Conservation (phyloP, 2,113 vertebrate species). For the Agelaius phoeniceus region DNA sequence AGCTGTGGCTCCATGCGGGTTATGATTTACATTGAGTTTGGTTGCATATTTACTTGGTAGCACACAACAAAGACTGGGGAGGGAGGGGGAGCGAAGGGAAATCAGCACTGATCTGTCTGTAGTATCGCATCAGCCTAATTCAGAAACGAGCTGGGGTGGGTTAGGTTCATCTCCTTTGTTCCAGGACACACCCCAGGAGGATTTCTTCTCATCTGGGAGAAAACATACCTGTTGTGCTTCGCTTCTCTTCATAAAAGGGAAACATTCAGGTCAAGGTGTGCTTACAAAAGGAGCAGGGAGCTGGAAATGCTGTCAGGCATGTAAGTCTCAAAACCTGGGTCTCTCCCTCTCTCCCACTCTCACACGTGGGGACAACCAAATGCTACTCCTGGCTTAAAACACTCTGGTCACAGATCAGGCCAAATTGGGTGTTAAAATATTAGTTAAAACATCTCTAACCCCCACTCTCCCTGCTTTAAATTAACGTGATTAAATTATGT, state of each 20-base stretch:
- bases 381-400: slow-evolving; percentile 1
- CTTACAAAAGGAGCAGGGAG: neutral
- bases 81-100: neutral
- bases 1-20: slow-evolving; percentile 49
- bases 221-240: slow-evolving; percentile 43
- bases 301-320: neutral
- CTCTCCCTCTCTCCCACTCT: neutral
- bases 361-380: neutral
- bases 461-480: neutral
- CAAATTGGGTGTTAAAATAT: slow-evolving; percentile 59
- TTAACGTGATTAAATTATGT: slow-evolving; percentile 47
- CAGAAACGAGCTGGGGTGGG: neutral
- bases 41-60: slow-evolving; percentile 65
- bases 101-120: slow-evolving; percentile 14
- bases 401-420: slow-evolving; percentile 25
- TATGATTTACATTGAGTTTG: slow-evolving; percentile 61
- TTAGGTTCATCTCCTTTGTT: slow-evolving; percentile 26
- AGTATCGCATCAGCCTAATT: neutral
- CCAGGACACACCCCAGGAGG: slow-evolving; percentile 44
- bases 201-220: slow-evolving; percentile 34
- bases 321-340: neutral
- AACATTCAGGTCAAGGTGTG: slow-evolving; percentile 53
- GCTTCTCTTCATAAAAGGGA: slow-evolving; percentile 23
- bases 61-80: slow-evolving; percentile 47
- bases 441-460: neutral